Evolutionary conservation across 2,888 invertebrate genomes (phyloP).

Genomic region (Drosophila fulvimacula): DNA sequence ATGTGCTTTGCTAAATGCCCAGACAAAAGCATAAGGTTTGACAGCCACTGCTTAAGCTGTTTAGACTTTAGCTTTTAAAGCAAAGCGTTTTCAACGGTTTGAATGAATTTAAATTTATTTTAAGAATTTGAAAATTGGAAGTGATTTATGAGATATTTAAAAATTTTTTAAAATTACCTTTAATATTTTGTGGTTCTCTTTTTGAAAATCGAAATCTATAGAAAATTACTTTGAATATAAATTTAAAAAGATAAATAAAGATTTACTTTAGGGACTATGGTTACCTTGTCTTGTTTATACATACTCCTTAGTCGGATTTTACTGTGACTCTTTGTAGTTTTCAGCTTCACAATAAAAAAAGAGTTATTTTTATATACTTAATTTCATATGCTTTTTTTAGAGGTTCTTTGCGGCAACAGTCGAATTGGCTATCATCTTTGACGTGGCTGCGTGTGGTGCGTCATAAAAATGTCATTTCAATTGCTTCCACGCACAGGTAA

Average conservation of each 20-base stretch:
- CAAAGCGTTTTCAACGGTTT: background rate
- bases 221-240: no score
- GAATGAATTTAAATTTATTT: background rate
- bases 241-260: no score
- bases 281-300: background rate
- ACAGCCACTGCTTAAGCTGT: background rate
- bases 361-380: background rate
- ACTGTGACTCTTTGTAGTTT: background rate
- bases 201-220: no score
- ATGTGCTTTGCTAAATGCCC: constrained; percentile 25
- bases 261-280: background rate
- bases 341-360: background rate
- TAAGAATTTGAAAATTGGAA: background rate
- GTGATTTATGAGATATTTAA: background rate
- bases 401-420: background rate
- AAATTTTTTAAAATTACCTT: background rate
- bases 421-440: background rate
- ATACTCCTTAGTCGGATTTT: background rate
- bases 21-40: constrained; percentile 8
- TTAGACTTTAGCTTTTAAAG: background rate
- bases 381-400: background rate
- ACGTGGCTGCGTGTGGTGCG: background rate
- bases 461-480: background rate
- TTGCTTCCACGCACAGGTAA: background rate
- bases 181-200: background rate